A percentile compares a stretch with the other conserved stretches of the same genome.
phyloP scores from a whole-genome alignment of 2,888 invertebrate genomes.

The Temnothorax ravouxi region DNA sequence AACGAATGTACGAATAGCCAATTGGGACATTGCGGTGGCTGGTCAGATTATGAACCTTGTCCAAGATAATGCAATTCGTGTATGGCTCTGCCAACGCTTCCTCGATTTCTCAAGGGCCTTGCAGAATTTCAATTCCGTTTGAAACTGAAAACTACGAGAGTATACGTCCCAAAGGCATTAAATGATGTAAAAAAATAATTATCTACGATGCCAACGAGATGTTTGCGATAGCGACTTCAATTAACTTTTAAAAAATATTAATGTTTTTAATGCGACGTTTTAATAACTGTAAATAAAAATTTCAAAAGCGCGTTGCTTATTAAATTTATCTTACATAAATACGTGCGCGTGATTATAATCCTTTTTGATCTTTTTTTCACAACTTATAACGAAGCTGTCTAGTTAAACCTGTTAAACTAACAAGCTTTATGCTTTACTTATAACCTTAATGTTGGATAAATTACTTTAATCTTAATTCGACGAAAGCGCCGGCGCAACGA shows the following conservation, averaged over 20 bases:
- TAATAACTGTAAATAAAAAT: background rate
- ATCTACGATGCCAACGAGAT: too few relatives aligned
- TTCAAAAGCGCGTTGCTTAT: background rate
- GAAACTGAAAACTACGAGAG: background rate
- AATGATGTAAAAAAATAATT: background rate
- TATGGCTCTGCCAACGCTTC: background rate
- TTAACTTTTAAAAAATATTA: background rate
- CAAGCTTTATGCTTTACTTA: background rate
- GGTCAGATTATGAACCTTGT: conserved; percentile 23
- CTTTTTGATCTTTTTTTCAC: background rate
- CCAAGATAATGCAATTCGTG: conserved; percentile 14
- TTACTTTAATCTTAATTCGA: conserved; percentile 14
- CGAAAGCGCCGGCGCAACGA: background rate
- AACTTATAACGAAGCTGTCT: background rate
- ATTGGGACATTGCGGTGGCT: conserved; percentile 11
- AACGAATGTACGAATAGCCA: background rate
- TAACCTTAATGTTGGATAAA: conserved; percentile 15
- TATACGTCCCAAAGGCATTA: background rate
- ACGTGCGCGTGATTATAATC: background rate
- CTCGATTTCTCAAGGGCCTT: conserved; percentile 42
- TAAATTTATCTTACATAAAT: background rate
- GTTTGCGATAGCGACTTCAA: background rate
- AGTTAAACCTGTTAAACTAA: background rate
- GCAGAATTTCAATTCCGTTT: conserved; percentile 38
- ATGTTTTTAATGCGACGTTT: background rate